Evolutionary conservation across 2,888 invertebrate species (phyloP).

Genomic region (Drosophila nigricruria): DNA sequence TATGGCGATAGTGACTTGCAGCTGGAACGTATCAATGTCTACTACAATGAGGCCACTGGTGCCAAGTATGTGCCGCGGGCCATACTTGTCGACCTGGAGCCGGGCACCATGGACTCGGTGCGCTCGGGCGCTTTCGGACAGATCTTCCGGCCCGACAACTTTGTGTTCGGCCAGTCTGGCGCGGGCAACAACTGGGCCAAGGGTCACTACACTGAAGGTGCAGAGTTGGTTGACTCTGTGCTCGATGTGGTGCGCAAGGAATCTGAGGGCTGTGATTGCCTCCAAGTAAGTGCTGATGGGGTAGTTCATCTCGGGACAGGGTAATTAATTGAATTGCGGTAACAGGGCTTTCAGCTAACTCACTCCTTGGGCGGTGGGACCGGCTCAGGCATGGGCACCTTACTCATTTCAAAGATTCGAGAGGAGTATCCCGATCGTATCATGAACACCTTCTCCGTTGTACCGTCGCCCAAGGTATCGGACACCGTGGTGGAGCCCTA

Average conservation of each 20-base stretch:
- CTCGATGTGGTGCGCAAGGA: constrained; percentile 94
- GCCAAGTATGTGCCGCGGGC: constrained; percentile 98
- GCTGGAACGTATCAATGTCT: constrained; percentile 97
- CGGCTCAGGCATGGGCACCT: constrained; percentile 95
- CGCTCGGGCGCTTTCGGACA: constrained; percentile 97
- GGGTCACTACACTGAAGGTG: constrained; percentile 97
- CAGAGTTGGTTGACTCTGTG: constrained; percentile 93
- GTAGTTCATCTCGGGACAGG: no score
- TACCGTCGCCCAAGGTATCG: constrained; percentile 93
- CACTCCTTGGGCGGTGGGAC: constrained; percentile 96
- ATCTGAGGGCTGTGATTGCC: constrained; percentile 95
- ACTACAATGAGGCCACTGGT: constrained; percentile 97
- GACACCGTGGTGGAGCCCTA: constrained; percentile 91
- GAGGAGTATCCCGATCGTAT: constrained; percentile 95
- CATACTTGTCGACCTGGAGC: constrained; percentile 97
- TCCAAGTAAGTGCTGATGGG: constrained; percentile 86
- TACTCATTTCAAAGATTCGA: constrained; percentile 94
- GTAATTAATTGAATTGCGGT: neutral
- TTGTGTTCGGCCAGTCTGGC: constrained; percentile 95
- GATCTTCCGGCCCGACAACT: constrained; percentile 98
- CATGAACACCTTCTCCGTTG: constrained; percentile 94
- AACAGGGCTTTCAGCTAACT: constrained; percentile 91
- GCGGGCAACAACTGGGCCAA: constrained; percentile 96
- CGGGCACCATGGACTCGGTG: constrained; percentile 99
- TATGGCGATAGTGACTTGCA: constrained; percentile 96